Evolutionary conservation across 2,797 vertebrate genomes (phyloP), one percentile per base, ranked within the genome.

Genomic region (Diglossa cyanea): DNA sequence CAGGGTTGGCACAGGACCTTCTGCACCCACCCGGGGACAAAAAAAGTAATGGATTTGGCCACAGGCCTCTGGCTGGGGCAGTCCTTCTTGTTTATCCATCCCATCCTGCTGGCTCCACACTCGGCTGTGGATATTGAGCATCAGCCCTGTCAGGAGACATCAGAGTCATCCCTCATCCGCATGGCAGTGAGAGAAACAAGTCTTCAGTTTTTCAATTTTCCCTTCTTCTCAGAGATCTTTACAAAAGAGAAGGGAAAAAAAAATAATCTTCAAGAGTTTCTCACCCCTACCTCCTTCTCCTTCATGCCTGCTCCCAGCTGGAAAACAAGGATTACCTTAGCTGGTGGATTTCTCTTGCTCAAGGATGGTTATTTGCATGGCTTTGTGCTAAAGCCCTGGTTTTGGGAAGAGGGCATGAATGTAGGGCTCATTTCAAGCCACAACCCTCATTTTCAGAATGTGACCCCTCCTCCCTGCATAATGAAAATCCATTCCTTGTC

Each of bases 61-160:
- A 54, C 8, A 47, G 50, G 33, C 5, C 20, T 77, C 33, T 3
- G 7, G 14, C 23, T 48, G 9, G 7, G 4, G 44, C 53, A 66
- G 31, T 37, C 25, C 9, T 65, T 61, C 24, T 65, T 80, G 13
- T 23, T 57, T 48, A 48, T 48, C 40, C 35, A 20, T 33, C 17
- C 14, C 2, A 2, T 28, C 13, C 53, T 62, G 48, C 31, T 9
- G 7, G 31, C 63, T 60, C 47, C 15, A 50, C 7, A 8, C 54
- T 37, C 0, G 0, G 23, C 62, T 68, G 12, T 23, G 54, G 28
- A 5, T 60, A 11, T 15, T 0, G 6, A 81, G n/a, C 80, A 58
- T 17, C 53, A 15, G n/a, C 37, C 58, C 48, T 5, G 0, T 5
- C 37, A 53, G 37, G 40, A 61, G 16, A 40, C 55, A 48, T 33